These are phyloP conservation scores for Escarpia spicata DNA, from an alignment of 2,888 invertebrate species.

Conservation along the genomic window DNA sequence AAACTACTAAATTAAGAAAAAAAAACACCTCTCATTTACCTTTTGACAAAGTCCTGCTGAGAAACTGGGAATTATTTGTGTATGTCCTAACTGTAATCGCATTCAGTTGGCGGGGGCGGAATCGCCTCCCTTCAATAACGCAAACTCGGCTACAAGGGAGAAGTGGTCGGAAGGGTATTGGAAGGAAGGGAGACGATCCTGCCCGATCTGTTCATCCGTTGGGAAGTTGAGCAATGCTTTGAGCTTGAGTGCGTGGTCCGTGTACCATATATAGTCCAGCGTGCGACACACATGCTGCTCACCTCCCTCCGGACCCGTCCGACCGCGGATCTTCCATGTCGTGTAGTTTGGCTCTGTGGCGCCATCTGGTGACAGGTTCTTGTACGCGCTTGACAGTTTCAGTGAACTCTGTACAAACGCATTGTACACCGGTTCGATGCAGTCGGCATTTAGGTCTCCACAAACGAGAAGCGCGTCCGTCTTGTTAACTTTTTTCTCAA, in stretches of 20 bases:
- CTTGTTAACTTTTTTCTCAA: conserved; percentile 42
- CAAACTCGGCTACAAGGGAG: conserved; percentile 69
- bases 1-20: too few species aligned
- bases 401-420: conserved; percentile 66
- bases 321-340: conserved; percentile 79
- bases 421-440: conserved; percentile 76
- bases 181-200: conserved; percentile 75
- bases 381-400: conserved; percentile 61
- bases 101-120: not conserved
- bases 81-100: not conserved
- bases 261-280: conserved; percentile 73
- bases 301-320: conserved; percentile 32
- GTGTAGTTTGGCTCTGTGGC: conserved; percentile 76
- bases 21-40: not conserved
- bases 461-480: conserved; percentile 72
- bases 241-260: conserved; percentile 70
- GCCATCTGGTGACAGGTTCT: conserved; percentile 52
- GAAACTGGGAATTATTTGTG: too few species aligned
- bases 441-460: conserved; percentile 83
- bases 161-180: conserved; percentile 82
- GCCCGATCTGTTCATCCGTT: conserved; percentile 75
- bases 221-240: conserved; percentile 73
- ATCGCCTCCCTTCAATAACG: not conserved
- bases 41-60: not conserved
- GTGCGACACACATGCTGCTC: conserved; percentile 78